Base-by-base conservation (phyloP, 2,797 vertebrate species). In the Luscinia megarhynchos region DNA sequence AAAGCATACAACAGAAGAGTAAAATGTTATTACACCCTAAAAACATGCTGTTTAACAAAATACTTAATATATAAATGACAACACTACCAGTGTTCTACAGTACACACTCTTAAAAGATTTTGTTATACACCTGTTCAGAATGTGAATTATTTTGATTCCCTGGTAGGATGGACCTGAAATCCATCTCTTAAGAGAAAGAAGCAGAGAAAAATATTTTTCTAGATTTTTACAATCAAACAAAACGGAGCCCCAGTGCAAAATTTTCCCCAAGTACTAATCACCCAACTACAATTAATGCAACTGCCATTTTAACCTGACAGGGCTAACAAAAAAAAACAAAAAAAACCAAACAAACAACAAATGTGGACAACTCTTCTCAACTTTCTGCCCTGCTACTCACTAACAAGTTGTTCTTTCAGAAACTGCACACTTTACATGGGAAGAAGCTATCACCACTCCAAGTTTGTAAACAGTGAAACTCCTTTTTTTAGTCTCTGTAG, bases 1-100 rank as follows among this genome's bases (percentile, higher is more conserved):
- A 55, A 91, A 94, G 75, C 38, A 95, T 51, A 84, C 58, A 92
- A 70, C 10, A 69, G 57, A 72, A 93, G 20, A 90, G 48, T 34
- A 83, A 70, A 84, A 38, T 51, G 20, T 94, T 92, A 85, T 72
- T 85, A 83, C 10, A 64, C 36, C n/a, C 84, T 75, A 75, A 81
- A 59, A 85, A 74, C 4, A 34, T 17, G 11, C 15, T 58, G 14
- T 53, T 84, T 58, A 79, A 76, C 38, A 67, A 74, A 87, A 38
- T 21, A 77, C 0, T 0, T 23, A 83, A 61, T 29, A 55, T 8
- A 34, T 2, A 40, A 78, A 68, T 6, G 9, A 72, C 34, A 83
- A 5, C 12, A 68, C 11, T 30, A n/a, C 7, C 53, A 53, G 6
- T 34, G n/a, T 43, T 84, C 50, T 74, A 57, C 13, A 57, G 22